Base-by-base conservation (phyloP, 2,113 vertebrate genomes). In the Elaphurus davidianus region DNA sequence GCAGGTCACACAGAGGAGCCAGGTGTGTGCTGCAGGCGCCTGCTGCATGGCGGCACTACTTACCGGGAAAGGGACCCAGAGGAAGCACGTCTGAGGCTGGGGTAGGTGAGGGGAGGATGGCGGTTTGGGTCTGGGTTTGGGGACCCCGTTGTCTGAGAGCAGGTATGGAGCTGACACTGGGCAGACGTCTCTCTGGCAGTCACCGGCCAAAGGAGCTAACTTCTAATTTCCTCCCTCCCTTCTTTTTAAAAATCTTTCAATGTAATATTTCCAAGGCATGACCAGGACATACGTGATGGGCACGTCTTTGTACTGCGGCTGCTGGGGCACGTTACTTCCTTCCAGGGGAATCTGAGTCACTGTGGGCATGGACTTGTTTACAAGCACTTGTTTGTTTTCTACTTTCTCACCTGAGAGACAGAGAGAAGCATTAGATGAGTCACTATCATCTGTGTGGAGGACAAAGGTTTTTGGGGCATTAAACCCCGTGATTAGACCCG, bases 331-430 rank as follows among this genome's bases (percentile, higher is more conserved):
- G 40, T 98, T 99, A 87, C 99, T 99, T 98, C 99, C 99, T 99
- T 99, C 99, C 99, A 99, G 98, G 98, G 99, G 99, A 0, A 99
- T 99, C 98, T 99, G 99, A 33, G 99, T 99, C 97, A 99, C 99
- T 11, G 99, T 99, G 94, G 99, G 99, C 99, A 99, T 99, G 12
- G 99, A 99, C 96, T 99, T 99, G 97, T 99, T 99, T 82, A 99
- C 99, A 91, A 99, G 98, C 90, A 99, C 99, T 98, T 99, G 99
- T 81, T 99, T 99, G 98, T 99, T 99, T 98, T 99, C 99, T 62
- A 99, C 99, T 96, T 99, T 99, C 98, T 99, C 99, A 98, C 99
- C 99, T 99, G 98, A 17, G 54, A 60, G 62, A 67, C 93, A 90
- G 25, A 96, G 92, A 33, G 2, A 7, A 30, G 12, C 4, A 8